Base-by-base conservation (phyloP, 1,140 invertebrate species). In the Drosophila punjabiensis region DNA sequence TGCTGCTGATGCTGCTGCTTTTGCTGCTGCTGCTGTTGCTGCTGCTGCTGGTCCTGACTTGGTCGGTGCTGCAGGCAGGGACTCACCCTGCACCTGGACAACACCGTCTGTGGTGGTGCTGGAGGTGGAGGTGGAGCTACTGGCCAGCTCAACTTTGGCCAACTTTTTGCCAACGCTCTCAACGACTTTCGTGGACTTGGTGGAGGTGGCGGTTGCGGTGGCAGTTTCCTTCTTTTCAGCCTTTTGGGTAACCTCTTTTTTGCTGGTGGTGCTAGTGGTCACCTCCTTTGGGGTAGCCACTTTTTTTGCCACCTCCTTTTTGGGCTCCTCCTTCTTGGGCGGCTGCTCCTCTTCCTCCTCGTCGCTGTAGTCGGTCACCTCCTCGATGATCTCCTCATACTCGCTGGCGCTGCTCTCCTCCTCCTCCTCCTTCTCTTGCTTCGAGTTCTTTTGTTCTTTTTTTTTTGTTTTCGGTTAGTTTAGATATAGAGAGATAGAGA, bases 101-200 rank as follows among this genome's bases (percentile, higher is more conserved):
- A 61, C 41, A 48, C 68, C 63, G 55, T 71, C 67, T 67, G 65
- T 67, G 56, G 62, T 75, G 18, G 60, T 67, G 45, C 18, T 48
- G 48, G 53, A 53, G 20, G 52, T 55, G 33, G 48, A 35, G 14
- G 35, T 24, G 28, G 63, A 61, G 48, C 52, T 70, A 30, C 43
- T 84, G 76, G 78, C 56, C 7, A 88, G 68, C 64, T 88, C 85
- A 48, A 88, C 85, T 82, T 91, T 69, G 76, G 85, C 83, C 76
- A 89, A 78, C 76, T 93, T 79, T 93, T 93, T 82, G 93, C 93
- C 79, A 93, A 93, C 66, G 94, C 56, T 94, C 93, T 94, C 95
- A 94, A 86, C 96, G 94, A 81, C 96, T 94, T 82, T 95, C 95
- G 70, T 95, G 94, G 43, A 14, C 43, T 70, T 94, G 93, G 67